phyloP scores from a whole-genome alignment of 2,888 invertebrate genomes.

The Schrankia costaestrigalis region DNA sequence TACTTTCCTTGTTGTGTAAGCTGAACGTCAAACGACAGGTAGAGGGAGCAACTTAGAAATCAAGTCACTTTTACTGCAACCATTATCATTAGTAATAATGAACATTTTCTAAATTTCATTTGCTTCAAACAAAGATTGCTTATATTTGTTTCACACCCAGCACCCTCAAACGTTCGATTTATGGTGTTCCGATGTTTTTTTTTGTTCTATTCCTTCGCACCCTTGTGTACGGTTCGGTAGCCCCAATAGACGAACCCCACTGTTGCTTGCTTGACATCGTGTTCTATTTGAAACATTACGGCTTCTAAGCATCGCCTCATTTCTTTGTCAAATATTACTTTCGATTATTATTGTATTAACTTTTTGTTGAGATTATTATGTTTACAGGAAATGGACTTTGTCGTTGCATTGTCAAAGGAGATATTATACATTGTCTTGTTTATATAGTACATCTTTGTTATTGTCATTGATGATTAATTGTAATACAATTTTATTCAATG shows the following conservation, averaged over 20 bases:
- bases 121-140: constrained; percentile 18
- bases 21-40: constrained; percentile 66
- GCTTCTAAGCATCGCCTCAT: constrained; percentile 20
- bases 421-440: constrained; percentile 3
- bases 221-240: constrained; percentile 62
- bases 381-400: constrained; percentile 5
- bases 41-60: constrained; percentile 75
- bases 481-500: constrained; percentile 6
- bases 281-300: constrained; percentile 37
- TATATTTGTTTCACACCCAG: constrained; percentile 34
- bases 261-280: constrained; percentile 43
- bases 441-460: constrained; percentile 6
- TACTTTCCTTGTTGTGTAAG: constrained; percentile 81
- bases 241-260: constrained; percentile 58
- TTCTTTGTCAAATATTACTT: constrained; percentile 11
- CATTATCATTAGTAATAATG: constrained; percentile 49
- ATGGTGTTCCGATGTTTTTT: constrained; percentile 65
- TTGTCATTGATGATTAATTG: not conserved
- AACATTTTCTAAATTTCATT: constrained; percentile 33
- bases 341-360: constrained; percentile 8
- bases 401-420: constrained; percentile 3
- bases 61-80: constrained; percentile 64
- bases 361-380: constrained; percentile 6
- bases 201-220: constrained; percentile 66
- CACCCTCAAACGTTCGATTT: constrained; percentile 47